A percentile compares a stretch with the other conserved stretches of the same genome.
phyloP scores from a whole-genome alignment of 2,888 invertebrate species.

The Epistrophella euchroma region DNA sequence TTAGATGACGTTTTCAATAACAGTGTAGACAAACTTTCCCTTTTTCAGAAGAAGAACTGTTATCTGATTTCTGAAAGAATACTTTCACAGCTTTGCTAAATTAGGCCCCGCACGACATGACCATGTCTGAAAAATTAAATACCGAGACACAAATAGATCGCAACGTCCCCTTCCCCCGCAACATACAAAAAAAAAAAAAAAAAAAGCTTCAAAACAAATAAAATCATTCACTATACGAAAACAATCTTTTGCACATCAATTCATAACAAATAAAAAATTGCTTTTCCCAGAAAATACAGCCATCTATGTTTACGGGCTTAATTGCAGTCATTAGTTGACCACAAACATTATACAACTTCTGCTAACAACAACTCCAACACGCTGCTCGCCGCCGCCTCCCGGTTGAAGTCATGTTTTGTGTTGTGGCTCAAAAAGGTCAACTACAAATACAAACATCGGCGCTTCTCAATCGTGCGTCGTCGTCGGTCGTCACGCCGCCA shows the following conservation, averaged over 20 bases:
- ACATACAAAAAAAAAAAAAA: neutral
- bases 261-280: neutral
- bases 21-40: too few species aligned
- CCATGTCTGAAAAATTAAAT: too few species aligned
- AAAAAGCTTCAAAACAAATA: neutral
- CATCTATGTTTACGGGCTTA: conserved; percentile 54
- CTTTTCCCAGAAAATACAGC: conserved; percentile 40
- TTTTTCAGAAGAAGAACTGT: too few species aligned
- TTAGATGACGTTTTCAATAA: too few species aligned
- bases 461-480: conserved; percentile 10
- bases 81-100: too few species aligned
- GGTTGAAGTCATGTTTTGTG: neutral
- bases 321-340: conserved; percentile 63
- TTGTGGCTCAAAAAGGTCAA: conserved; percentile 43
- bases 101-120: too few species aligned
- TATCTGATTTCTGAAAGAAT: too few species aligned
- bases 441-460: conserved; percentile 32
- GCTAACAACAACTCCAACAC: conserved; percentile 32
- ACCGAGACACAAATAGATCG: too few species aligned
- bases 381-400: neutral
- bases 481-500: neutral
- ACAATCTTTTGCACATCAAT: neutral
- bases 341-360: conserved; percentile 47
- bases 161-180: too few species aligned
- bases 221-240: conserved; percentile 4